Evolutionary conservation across 2,113 vertebrate species (phyloP), one percentile per base, ranked within the genome.

Genomic region (Rallus limicola): DNA sequence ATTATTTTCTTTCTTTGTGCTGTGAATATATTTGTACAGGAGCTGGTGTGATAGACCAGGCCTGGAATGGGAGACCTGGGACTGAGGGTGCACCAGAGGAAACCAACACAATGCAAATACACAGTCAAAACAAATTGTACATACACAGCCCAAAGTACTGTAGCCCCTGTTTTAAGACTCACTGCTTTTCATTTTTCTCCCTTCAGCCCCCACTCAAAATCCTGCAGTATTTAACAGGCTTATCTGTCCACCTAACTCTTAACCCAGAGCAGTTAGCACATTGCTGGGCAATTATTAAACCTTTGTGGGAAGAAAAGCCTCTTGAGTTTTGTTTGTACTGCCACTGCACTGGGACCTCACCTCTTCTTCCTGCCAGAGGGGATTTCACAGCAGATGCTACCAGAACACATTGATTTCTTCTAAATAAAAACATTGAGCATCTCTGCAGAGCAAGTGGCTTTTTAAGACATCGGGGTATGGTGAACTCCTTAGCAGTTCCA

Each of bases 371-470:
- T 44, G 52, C 40, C 89, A 86, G 36, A 40, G 23, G 34, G 56
- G 23, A 64, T 93, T 94, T 88, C 79, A 80, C 88, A 72, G 62
- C 58, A 92, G 71, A 77, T 84, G 34, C 34, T 87, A 92, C 55
- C 44, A 55, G 40, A 92, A 78, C 28, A 77, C 40, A 79, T 33
- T 44, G 79, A 86, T 93, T 90, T 92, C 46, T 81, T 80, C 69
- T 86, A 71, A 94, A 91, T 59, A 88, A 92, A 88, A 90, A 31
- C 60, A 80, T 3, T 95, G 58, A 72, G 36, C 63, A n/a, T 14
- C 48, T 52, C 75, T 72, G 48, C 25, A 75, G 63, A 85, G 53
- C 64, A 93, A 91, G 65, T 71, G 77, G 52, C 67, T 91, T 93
- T 71, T 87, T 86, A 86, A 92, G 90, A 53, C 78, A 52, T 14